Evolutionary conservation across 2,797 vertebrate genomes (phyloP), one percentile per base, ranked within the genome.

Genomic region (Telmatherina bonti): DNA sequence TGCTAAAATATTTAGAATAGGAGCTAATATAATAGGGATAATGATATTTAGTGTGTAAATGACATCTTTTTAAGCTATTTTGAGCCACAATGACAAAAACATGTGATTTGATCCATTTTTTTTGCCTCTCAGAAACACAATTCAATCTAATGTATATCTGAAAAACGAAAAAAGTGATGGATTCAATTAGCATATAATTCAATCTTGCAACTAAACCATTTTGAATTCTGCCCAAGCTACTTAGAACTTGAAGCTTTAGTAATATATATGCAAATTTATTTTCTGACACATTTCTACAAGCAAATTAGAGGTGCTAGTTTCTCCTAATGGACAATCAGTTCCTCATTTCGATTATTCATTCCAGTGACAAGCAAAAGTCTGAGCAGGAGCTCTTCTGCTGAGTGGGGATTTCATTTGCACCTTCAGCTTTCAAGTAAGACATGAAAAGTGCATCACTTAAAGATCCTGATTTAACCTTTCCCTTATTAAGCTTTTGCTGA

Each of bases 201-300:
- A 83, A 76, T 85, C 55, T 22, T 80, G 74, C 43, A 78, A 54
- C 70, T 70, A 76, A 80, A 74, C 67, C 58, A 62, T 67, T 81
- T 75, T 82, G 59, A 85, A 82, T 88, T 84, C 85, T 66, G 66
- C 69, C 71, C 73, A 51, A 67, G 72, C 74, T 72, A 51, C 71
- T 86, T 82, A 70, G 75, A 70, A 81, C 57, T 62, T 45, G 33
- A 68, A 76, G 79, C 77, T 56, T 86, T 83, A 84, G 84, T 85
- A 89, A 89, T 90, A 89, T 89, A 84, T 83, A 90, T 90, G 86
- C 82, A 88, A 87, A 89, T 92, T 29, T 75, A 77, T 81, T 84
- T 88, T 85, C 74, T 82, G 83, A 82, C 78, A 85, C 67, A 83
- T 83, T 87, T 85, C 64, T 78, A 76, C 74, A 82, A 87, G 69